Conservation (phyloP, 2,888 invertebrate genomes). For the Thalpophila matura region DNA sequence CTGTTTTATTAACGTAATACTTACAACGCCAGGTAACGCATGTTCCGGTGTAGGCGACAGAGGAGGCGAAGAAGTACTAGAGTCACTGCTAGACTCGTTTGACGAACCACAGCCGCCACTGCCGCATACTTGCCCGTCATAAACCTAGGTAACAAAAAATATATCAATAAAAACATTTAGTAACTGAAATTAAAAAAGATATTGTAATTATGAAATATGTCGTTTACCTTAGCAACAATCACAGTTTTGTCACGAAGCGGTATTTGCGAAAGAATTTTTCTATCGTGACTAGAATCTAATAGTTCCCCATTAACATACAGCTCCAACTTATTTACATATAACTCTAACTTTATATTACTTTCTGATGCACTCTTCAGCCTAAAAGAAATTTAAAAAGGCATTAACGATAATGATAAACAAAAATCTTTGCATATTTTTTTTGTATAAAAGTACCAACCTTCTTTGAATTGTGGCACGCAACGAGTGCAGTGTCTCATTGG, state of each 20-base stretch:
- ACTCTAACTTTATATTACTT: slow-evolving; percentile 95
- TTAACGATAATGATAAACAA: neutral
- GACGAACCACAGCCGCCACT: slow-evolving; percentile 88
- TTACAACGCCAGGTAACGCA: slow-evolving; percentile 97
- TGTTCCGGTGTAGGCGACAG: slow-evolving; percentile 97
- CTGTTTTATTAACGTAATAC: too few relatives aligned
- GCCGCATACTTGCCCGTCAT: slow-evolving; percentile 87
- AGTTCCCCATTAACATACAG: slow-evolving; percentile 97
- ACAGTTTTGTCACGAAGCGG: slow-evolving; percentile 97
- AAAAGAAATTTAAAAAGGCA: slow-evolving; percentile 62
- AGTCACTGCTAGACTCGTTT: slow-evolving; percentile 97
- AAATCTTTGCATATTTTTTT: neutral
- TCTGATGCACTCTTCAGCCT: slow-evolving; percentile 87
- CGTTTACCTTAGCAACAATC: slow-evolving; percentile 86
- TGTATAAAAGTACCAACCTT: slow-evolving; percentile 78
- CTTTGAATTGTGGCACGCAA: slow-evolving; percentile 95
- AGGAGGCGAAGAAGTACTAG: slow-evolving; percentile 97
- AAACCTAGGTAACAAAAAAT: slow-evolving; percentile 72
- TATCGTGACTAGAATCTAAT: slow-evolving; percentile 96
- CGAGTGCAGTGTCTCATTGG: slow-evolving; percentile 97
- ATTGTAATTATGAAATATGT: neutral
- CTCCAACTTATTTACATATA: slow-evolving; percentile 97
- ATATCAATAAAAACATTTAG: neutral
- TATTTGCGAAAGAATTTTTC: slow-evolving; percentile 96
- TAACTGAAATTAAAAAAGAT: neutral